Percentiles rank a stretch among this genome's conserved stretches.
Evolutionary conservation across 2,888 invertebrate species (phyloP).

Genomic region (Stictocephala bisonia): DNA sequence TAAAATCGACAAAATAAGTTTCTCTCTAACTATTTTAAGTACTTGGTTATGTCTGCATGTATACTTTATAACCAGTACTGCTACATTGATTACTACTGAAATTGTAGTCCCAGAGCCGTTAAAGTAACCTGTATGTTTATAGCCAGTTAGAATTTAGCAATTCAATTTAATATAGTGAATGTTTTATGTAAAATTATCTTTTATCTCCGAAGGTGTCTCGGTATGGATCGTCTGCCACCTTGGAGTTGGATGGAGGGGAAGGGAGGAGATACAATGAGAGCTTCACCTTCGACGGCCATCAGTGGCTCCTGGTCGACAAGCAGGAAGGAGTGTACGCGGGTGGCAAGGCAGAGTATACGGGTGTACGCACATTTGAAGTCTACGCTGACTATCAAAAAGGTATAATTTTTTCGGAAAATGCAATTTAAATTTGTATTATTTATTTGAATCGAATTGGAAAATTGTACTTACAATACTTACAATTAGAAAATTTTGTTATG

Average conservation of each 20-base stretch:
- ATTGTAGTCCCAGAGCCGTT: no score
- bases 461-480: background rate
- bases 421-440: background rate
- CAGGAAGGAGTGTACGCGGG: constrained; percentile 96
- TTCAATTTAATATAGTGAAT: no score
- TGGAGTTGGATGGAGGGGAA: constrained; percentile 95
- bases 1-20: no score
- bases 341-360: constrained; percentile 95
- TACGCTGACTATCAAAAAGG: constrained; percentile 96
- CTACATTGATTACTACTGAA: no score
- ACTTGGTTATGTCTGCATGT: no score
- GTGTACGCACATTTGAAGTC: constrained; percentile 92
- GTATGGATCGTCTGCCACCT: constrained; percentile 91
- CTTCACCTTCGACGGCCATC: constrained; percentile 89
- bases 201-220: constrained; percentile 77
- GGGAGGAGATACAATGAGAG: constrained; percentile 94
- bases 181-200: no score
- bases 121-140: no score
- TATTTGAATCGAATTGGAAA: background rate
- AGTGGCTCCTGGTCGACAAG: constrained; percentile 91
- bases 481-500: no score
- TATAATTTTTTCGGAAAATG: constrained; percentile 53
- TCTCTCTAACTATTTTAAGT: no score
- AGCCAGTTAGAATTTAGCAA: no score
- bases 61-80: no score